phyloP scores from a whole-genome alignment of 53 echinoderm and acorn worm genomes.

The Holothuria leucospilota region DNA sequence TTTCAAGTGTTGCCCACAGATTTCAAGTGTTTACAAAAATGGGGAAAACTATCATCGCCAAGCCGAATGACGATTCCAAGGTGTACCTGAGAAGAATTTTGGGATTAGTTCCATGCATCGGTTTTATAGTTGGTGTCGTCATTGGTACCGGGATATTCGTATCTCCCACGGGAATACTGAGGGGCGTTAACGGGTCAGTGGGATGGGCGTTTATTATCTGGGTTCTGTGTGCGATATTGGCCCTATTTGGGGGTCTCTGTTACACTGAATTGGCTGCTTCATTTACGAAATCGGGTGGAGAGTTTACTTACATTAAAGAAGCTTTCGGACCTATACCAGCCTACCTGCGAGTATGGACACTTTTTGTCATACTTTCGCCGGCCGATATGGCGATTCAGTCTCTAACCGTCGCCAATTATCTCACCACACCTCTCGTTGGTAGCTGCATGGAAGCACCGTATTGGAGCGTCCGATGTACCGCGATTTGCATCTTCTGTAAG shows the following conservation, averaged over 20 bases:
- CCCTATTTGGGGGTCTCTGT: slow-evolving; percentile 71
- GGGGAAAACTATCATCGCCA: background rate
- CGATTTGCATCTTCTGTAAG: slow-evolving; percentile 66
- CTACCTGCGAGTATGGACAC: slow-evolving; percentile 63
- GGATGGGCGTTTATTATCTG: slow-evolving; percentile 53
- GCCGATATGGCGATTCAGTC: slow-evolving; percentile 61
- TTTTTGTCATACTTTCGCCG: slow-evolving; percentile 57
- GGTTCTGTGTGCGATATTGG: slow-evolving; percentile 51
- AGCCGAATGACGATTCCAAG: slow-evolving; percentile 11
- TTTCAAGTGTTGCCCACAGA: too few relatives aligned
- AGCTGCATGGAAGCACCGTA: slow-evolving; percentile 40
- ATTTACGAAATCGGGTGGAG: slow-evolving; percentile 81
- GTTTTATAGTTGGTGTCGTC: slow-evolving; percentile 74
- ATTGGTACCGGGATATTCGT: slow-evolving; percentile 78
- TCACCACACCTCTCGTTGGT: slow-evolving; percentile 55
- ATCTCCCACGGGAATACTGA: slow-evolving; percentile 70
- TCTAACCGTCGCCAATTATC: slow-evolving; percentile 63
- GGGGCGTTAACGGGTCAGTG: slow-evolving; percentile 63
- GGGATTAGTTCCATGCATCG: slow-evolving; percentile 68
- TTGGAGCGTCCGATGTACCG: slow-evolving; percentile 24
- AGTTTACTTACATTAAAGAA: slow-evolving; percentile 65
- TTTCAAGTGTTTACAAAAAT: too few relatives aligned
- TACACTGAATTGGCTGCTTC: slow-evolving; percentile 76
- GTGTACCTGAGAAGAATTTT: slow-evolving; percentile 61
- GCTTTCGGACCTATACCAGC: slow-evolving; percentile 65